These are phyloP conservation scores for Trichopria drosophilae DNA, from an alignment of 2,888 invertebrate genomes.

Conservation along the genomic window DNA sequence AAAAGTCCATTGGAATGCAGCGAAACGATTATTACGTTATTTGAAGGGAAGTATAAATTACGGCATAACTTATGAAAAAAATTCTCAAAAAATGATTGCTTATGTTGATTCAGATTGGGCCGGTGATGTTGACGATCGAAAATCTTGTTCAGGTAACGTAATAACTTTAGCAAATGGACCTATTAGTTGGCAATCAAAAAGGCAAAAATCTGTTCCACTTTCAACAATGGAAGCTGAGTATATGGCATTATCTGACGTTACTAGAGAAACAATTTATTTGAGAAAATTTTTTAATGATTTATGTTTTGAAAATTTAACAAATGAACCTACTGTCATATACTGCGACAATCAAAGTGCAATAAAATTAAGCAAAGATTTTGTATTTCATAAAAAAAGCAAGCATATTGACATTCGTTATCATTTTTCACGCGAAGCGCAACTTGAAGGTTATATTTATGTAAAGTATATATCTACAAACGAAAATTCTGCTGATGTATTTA, in stretches of 20 bases:
- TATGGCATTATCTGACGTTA: conserved; percentile 22
- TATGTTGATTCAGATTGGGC: conserved; percentile 36
- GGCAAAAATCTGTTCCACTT: conserved; percentile 11
- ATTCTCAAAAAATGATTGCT: conserved; percentile 16
- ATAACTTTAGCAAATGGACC: conserved; percentile 19
- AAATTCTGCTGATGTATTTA: not conserved
- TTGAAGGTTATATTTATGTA: not conserved
- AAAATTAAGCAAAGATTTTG: not conserved
- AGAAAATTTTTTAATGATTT: conserved; percentile 11
- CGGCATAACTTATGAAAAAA: conserved; percentile 27
- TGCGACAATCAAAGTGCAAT: not conserved
- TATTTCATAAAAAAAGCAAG: not conserved
- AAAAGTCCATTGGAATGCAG: not conserved
- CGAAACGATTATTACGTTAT: conserved; percentile 27
- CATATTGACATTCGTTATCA: conserved; percentile 8
- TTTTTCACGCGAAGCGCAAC: not conserved
- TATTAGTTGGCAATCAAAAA: conserved; percentile 27
- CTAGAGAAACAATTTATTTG: conserved; percentile 20
- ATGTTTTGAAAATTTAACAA: conserved; percentile 17
- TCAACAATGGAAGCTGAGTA: conserved; percentile 19
- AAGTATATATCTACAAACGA: not conserved
- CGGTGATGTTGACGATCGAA: conserved; percentile 29
- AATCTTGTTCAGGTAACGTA: conserved; percentile 27
- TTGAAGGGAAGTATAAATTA: conserved; percentile 27
- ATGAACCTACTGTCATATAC: conserved; percentile 1